Base-by-base conservation (phyloP, 2,888 invertebrate genomes). In the Tortricodes alternella region DNA sequence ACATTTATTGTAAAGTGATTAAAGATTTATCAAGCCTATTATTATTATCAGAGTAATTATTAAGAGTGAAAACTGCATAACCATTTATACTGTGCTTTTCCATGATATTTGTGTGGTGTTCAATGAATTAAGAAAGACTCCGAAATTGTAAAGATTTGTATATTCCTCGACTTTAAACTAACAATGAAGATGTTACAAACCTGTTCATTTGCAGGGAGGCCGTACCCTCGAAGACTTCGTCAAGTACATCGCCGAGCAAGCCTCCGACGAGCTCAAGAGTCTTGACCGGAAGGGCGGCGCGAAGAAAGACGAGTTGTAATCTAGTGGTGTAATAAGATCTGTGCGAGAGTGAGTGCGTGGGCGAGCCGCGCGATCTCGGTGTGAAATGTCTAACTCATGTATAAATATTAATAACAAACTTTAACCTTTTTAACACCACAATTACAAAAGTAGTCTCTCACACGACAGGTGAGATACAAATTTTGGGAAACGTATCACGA, bases 191-290 rank as follows among this genome's bases (percentile, higher is more conserved):
- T 29, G 9, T 29, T n/a, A 29, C 11, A 0, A 5, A 3, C 9
- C 3, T 3, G 24, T 13, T 23, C 4, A 29, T 39, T 91, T 90
- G n/a, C 89, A 96, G 93, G 97, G 97, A 71, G 99, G 98, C 2
- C 95, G 99, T 58, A 96, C 97, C 67, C 87, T 97, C 4, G 95
- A 98, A 61, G 99, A 99, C 82, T 99, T 99, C 85, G 72, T 99
- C 65, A 97, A 97, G 78, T 99, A 97, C 89, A 95, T 99, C 68
- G 95, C 99, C 43, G 95, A 97, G 80, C 96, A 99, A 66, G 93
- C 99, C 9, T 96, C 97, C 48, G 92, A 94, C 63, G 97, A 97
- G 77, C 94, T 99, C 71, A 96, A 94, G 67, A 95, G 95, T 61
- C 98, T 92, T 83, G 96, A 96, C 89, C 94, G 98, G 64, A 95